Base-by-base conservation (phyloP, 2,888 invertebrate species). In the Melinopterus prodromus region DNA sequence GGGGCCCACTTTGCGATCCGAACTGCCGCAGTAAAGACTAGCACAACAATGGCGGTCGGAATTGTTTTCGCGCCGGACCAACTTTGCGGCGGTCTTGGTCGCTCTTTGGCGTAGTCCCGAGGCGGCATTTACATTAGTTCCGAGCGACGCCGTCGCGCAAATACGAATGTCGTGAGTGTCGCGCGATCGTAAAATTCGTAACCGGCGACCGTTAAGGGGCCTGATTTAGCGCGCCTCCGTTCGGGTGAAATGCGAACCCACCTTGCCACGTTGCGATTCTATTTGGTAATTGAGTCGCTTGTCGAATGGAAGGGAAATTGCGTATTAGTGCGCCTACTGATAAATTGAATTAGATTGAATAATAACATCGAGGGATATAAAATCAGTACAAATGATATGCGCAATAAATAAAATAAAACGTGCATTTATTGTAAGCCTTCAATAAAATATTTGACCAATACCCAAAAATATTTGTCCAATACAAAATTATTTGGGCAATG, bases 1-100 rank as follows among this genome's bases (percentile, higher is more conserved):
- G 85, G 84, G 84, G 37, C 81, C 84, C 85, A 82, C 85, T 86
- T 86, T 86, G 86, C 86, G 86, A 86, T 86, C 85, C 85, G 83
- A 85, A 82, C 82, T 84, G 82, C 83, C 84, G 84, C 74, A 74
- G 74, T 84, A 85, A 86, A 85, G 86, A 84, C 86, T 84, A 12
- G 85, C 83, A 82, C 84, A 84, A 85, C 86, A 85, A 86, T 84
- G 83, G 83, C 84, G 84, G 74, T 81, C 83, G 84, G 84, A 86
- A 86, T 85, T 86, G 86, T 85, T 86, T 86, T 84, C 83, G 75
- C 74, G 81, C 81, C 81, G 80, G 80, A 81, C 82, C 81, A 80
- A 81, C 81, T 80, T 80, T 78, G 82, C 78, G 80, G 82, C 81
- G 26, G 16, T 71, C 35, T 35, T 71, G 16, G 71, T 71, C 16